Evolutionary conservation across 2,797 vertebrate species (phyloP).

Genomic region (Acanthopagrus latus): DNA sequence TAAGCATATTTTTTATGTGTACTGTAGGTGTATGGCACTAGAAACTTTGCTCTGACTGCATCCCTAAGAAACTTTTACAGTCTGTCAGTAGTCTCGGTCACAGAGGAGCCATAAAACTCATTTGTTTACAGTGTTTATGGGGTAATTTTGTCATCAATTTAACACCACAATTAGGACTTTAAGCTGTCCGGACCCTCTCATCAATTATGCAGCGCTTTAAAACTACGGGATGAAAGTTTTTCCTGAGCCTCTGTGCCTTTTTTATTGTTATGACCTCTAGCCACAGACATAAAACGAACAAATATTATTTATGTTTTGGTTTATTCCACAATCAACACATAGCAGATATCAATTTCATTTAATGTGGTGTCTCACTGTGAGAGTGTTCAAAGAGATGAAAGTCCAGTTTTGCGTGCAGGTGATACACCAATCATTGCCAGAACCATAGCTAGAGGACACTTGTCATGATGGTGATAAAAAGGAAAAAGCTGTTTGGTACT

Average conservation of each 20-base stretch:
- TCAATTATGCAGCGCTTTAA: constrained; percentile 22
- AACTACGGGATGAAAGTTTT: constrained; percentile 5
- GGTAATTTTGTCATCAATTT: constrained; percentile 40
- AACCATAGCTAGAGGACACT: too few species aligned
- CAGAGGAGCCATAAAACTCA: constrained; percentile 36
- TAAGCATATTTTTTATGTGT: neutral
- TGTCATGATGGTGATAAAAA: too few species aligned
- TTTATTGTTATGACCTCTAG: constrained; percentile 5
- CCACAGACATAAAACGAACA: neutral
- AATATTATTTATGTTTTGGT: neutral
- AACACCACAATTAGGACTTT: constrained; percentile 33
- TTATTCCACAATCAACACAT: neutral
- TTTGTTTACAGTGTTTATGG: constrained; percentile 46
- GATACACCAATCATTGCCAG: too few species aligned
- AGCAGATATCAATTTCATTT: neutral
- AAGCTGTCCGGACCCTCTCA: constrained; percentile 19
- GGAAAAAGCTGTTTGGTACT: too few species aligned
- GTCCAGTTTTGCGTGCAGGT: too few species aligned
- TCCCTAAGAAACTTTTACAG: constrained; percentile 33
- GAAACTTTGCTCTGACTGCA: constrained; percentile 24
- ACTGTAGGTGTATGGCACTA: constrained; percentile 4
- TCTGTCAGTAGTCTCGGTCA: constrained; percentile 25
- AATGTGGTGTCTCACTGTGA: too few species aligned
- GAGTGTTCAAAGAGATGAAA: too few species aligned
- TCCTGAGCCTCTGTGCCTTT: rapidly evolving